Base-by-base conservation (phyloP, 2,113 vertebrate genomes). In the Xiphophorus couchianus region DNA sequence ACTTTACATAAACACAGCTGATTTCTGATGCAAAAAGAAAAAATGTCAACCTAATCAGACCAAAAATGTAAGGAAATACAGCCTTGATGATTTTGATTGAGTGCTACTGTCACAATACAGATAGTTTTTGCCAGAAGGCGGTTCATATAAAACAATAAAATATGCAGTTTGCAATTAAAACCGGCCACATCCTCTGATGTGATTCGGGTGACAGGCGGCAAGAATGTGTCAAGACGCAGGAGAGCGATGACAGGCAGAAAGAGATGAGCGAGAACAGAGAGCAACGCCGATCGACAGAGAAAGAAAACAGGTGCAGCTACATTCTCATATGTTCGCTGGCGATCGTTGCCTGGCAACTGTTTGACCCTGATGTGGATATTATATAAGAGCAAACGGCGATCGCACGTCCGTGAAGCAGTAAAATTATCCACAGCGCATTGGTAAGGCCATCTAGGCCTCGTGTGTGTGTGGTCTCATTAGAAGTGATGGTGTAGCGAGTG, bases 331-430 rank as follows among this genome's bases (percentile, higher is more conserved):
- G 27, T 81, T 69, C 33, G 12, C 3, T 51, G 72, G 66, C 27
- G 51, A 72, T 42, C 76, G 90, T 89, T 90, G 87, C 90, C 84
- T 76, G 72, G 90, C 80, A 88, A 89, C 84, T 35, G 80, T 75
- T 66, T 81, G 66, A 84, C 71, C 85, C 83, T 66, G 74, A 82
- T 62, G 64, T 54, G 31, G 51, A 66, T 42, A 62, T 33, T 48
- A 33, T 73, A 68, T 25, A 42, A 51, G 44, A 0, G 39, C 13
- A 66, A 22, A n/a, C 12, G n/a, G 22, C 51, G 58, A 14, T 48
- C 22, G 51, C 48, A 35, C 15, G 25, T 31, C 73, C 48, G 58
- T 2, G 22, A 60, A 75, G 17, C 63, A 60, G 54, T 58, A 77
- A 71, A 61, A 76, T 66, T 0, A 70, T 28, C 33, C 61, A 51